A percentile compares a stretch with the other conserved stretches of the same genome.
Evolutionary conservation across 2,113 vertebrate species (phyloP).

Genomic region (Natator depressus): DNA sequence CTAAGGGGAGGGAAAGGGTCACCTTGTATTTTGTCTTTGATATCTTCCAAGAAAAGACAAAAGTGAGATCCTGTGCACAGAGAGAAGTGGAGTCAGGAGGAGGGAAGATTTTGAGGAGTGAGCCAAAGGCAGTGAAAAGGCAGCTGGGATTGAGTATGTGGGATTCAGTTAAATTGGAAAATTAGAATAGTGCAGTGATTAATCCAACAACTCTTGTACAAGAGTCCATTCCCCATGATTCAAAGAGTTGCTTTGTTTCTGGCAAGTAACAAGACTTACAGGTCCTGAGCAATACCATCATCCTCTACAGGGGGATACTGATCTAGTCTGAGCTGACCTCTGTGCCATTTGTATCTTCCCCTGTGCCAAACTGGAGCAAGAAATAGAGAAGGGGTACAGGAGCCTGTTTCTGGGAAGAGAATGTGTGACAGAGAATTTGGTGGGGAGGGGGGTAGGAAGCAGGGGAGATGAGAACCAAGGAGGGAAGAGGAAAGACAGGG

Average conservation of each 20-base stretch:
- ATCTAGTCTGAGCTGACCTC: background rate
- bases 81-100: background rate
- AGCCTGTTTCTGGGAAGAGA: background rate
- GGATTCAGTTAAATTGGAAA: background rate
- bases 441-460: background rate
- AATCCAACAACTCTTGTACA: accelerated
- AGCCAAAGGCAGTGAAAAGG: background rate
- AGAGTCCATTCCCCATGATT: background rate
- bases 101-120: background rate
- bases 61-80: background rate
- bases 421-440: too few species aligned
- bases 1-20: background rate
- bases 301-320: background rate
- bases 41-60: background rate
- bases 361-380: background rate
- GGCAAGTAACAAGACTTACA: background rate
- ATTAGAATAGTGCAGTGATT: background rate
- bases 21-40: background rate
- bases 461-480: background rate
- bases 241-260: background rate
- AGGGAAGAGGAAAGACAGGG: background rate
- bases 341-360: background rate
- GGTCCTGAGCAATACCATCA: background rate
- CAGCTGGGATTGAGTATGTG: background rate
- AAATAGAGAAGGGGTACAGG: background rate